Conservation (phyloP, 2,797 vertebrate species). For the Periparus ater region DNA sequence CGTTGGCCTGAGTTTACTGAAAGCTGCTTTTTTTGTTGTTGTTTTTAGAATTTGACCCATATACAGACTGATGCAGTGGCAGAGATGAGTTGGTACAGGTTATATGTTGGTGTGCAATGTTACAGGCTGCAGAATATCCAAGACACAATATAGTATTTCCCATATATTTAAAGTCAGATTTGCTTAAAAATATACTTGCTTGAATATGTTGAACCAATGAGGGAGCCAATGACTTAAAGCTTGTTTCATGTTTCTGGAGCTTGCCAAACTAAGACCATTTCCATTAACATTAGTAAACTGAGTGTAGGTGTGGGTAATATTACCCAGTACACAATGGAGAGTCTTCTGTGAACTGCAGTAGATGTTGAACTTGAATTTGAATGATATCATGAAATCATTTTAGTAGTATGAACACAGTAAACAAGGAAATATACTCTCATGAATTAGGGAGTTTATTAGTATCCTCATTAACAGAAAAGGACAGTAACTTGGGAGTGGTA, state of each 20-base stretch:
- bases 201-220: neutral
- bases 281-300: neutral
- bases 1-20: neutral
- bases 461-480: neutral
- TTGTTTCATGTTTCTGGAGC: neutral
- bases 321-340: neutral
- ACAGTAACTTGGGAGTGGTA: neutral
- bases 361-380: neutral
- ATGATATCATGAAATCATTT: neutral
- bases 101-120: neutral
- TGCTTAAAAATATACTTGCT: neutral
- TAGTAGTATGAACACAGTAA: neutral
- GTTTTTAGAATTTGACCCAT: accelerated
- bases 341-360: neutral
- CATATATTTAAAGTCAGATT: neutral
- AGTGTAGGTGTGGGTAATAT: neutral
- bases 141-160: neutral
- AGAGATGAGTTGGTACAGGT: neutral
- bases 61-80: accelerated
- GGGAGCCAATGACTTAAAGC: neutral
- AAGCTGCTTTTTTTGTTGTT: neutral
- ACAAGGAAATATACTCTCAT: neutral
- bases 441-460: neutral
- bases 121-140: neutral
- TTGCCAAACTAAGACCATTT: neutral